Evolutionary conservation across 2,888 invertebrate species (phyloP).

Genomic region (Lomographa bimaculata): DNA sequence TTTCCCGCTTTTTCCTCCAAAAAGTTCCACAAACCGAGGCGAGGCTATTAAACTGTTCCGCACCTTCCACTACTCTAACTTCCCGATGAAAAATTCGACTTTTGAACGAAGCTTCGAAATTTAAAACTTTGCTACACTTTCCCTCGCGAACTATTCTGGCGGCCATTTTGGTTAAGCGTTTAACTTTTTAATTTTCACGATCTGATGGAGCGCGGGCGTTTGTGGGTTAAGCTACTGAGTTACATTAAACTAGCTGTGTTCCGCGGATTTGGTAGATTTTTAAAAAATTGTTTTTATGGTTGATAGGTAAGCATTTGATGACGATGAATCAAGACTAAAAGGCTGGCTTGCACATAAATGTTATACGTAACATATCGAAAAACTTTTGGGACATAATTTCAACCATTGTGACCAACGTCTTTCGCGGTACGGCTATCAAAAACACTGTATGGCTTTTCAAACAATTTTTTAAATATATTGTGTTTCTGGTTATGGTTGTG

Average conservation of each 20-base stretch:
- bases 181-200: constrained; percentile 64
- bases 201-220: constrained; percentile 36
- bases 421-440: no score
- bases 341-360: no score
- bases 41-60: constrained; percentile 55
- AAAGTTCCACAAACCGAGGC: constrained; percentile 42
- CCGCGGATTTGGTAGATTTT: no score
- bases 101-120: constrained; percentile 61
- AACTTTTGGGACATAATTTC: no score
- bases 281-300: no score
- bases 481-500: no score
- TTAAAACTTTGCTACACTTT: constrained; percentile 76
- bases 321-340: no score
- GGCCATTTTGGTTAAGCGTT: constrained; percentile 69
- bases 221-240: constrained; percentile 16
- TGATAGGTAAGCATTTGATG: no score
- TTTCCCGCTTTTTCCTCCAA: constrained; percentile 36
- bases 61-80: constrained; percentile 47
- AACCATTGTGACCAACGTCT: no score
- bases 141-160: constrained; percentile 65
- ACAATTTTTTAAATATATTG: no score
- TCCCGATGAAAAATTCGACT: constrained; percentile 70
- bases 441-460: no score
- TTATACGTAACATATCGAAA: no score
- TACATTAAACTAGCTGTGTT: constrained; percentile 21